Conservation (phyloP, 2,888 invertebrate species). For the Timema cristinae region DNA sequence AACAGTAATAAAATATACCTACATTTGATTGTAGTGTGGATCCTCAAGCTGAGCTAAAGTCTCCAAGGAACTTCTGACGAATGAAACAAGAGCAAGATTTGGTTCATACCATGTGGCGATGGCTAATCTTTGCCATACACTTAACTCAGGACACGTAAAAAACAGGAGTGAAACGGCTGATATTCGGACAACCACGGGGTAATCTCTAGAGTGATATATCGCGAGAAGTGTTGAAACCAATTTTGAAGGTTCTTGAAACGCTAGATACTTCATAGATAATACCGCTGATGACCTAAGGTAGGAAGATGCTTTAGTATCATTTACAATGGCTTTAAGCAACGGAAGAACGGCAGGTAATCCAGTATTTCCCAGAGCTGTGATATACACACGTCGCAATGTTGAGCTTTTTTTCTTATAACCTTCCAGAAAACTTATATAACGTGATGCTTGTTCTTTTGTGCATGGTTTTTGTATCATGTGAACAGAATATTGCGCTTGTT, state of each 20-base stretch:
- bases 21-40: slow-evolving; percentile 27
- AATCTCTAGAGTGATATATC: slow-evolving; percentile 28
- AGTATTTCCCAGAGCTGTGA: slow-evolving; percentile 42
- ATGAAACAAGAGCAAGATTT: slow-evolving; percentile 39
- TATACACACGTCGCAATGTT: slow-evolving; percentile 32
- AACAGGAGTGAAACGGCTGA: slow-evolving; percentile 40
- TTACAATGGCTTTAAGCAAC: slow-evolving; percentile 29
- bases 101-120: slow-evolving; percentile 39
- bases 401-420: slow-evolving; percentile 30
- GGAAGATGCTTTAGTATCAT: slow-evolving; percentile 19
- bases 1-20: not conserved
- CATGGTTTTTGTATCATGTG: slow-evolving; percentile 35
- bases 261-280: slow-evolving; percentile 37
- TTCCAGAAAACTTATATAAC: slow-evolving; percentile 33
- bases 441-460: slow-evolving; percentile 27
- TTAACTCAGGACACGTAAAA: slow-evolving; percentile 37
- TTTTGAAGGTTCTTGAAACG: slow-evolving; percentile 19
- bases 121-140: slow-evolving; percentile 42
- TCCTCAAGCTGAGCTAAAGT: slow-evolving; percentile 34
- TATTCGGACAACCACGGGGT: slow-evolving; percentile 33
- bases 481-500: slow-evolving; percentile 35
- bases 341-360: slow-evolving; percentile 39
- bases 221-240: slow-evolving; percentile 28
- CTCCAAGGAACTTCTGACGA: slow-evolving; percentile 39
- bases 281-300: slow-evolving; percentile 39